Percentiles rank a stretch among this genome's conserved stretches.
phyloP scores from a whole-genome alignment of 2,797 vertebrate genomes.

The Neopelma chrysocephalum region DNA sequence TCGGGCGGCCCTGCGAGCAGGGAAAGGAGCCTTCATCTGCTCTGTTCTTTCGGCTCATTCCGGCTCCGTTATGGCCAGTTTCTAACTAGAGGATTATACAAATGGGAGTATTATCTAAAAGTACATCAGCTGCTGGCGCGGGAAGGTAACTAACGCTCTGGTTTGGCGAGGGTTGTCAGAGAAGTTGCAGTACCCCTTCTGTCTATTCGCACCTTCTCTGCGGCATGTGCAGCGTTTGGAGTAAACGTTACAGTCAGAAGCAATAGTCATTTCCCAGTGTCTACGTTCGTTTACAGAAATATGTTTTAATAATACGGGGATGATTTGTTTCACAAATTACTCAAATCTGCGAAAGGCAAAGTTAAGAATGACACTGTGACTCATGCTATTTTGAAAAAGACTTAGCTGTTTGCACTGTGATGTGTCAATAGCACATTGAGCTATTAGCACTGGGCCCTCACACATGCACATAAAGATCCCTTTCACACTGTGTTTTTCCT shows the following conservation, averaged over 20 bases:
- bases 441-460: constrained; percentile 62
- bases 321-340: background rate
- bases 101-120: background rate
- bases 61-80: background rate
- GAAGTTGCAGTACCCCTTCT: constrained; percentile 19
- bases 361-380: constrained; percentile 42
- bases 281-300: background rate
- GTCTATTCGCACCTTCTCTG: background rate
- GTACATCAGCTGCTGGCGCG: background rate
- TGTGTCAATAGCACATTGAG: constrained; percentile 71
- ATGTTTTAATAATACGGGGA: background rate
- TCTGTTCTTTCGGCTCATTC: background rate
- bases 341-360: constrained; percentile 41
- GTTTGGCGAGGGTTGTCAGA: background rate
- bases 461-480: constrained; percentile 66
- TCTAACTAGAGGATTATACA: background rate
- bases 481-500: constrained; percentile 64
- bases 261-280: background rate
- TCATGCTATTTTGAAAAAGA: constrained; percentile 59
- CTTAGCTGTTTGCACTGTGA: constrained; percentile 61
- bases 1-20: background rate
- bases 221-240: background rate
- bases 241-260: background rate
- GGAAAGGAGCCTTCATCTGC: background rate
- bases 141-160: background rate